A percentile compares a stretch with the other conserved stretches of the same genome.
Evolutionary conservation across 2,797 vertebrate species (phyloP).

Genomic region (Acanthiza pusilla): DNA sequence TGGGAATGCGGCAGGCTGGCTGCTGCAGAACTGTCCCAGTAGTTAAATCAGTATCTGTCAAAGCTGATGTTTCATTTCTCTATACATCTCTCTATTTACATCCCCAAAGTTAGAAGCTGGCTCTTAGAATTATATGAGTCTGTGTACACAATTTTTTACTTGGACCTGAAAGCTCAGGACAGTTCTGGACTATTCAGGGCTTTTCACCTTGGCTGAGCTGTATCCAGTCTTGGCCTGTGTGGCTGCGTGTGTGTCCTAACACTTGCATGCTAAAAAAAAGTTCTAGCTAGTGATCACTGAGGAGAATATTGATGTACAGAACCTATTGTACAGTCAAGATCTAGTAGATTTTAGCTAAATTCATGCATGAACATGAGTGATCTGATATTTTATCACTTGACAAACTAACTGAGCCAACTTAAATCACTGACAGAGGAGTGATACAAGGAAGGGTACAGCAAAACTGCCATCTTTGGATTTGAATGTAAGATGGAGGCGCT

Average conservation of each 20-base stretch:
- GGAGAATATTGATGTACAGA: background rate
- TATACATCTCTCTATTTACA: background rate
- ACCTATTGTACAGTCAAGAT: background rate
- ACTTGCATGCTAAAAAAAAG: fast-evolving
- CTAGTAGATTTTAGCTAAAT: background rate
- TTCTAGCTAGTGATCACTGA: background rate
- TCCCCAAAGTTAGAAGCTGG: background rate
- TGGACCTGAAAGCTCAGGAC: background rate
- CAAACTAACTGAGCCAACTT: background rate
- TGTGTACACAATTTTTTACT: background rate
- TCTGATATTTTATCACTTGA: background rate
- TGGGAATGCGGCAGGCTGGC: background rate
- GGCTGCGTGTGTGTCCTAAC: background rate
- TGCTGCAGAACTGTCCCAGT: background rate
- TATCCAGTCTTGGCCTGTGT: background rate
- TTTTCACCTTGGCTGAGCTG: background rate
- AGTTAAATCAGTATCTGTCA: background rate
- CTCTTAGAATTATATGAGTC: background rate
- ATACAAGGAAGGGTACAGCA: background rate
- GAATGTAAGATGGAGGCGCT: background rate
- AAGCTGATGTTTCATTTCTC: background rate
- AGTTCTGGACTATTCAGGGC: background rate
- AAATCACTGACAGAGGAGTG: background rate
- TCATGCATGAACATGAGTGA: background rate
- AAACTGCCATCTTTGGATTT: background rate